These are phyloP conservation scores for Eueremaeus valkanovi DNA, from an alignment of 2,888 invertebrate genomes.

Conservation along the genomic window DNA sequence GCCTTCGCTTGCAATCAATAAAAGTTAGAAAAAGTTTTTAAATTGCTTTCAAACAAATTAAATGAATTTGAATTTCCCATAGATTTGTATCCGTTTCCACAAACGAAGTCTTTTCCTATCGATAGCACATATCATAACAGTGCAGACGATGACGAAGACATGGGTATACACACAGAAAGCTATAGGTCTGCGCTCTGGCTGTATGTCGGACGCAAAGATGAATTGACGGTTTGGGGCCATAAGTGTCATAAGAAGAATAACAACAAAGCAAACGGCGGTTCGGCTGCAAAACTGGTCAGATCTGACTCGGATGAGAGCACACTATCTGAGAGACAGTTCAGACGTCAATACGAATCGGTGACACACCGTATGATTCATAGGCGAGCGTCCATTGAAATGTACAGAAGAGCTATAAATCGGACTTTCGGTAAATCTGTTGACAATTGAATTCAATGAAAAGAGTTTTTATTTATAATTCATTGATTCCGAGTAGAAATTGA, in stretches of 20 bases:
- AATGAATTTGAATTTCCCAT: background rate
- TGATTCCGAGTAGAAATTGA: conserved; percentile 70
- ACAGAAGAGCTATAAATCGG: conserved; percentile 73
- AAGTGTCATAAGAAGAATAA: background rate
- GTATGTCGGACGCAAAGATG: conserved; percentile 68
- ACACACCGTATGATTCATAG: conserved; percentile 85
- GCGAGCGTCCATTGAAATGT: conserved; percentile 84
- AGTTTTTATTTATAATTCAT: background rate
- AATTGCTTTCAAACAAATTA: background rate
- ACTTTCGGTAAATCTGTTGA: conserved; percentile 69
- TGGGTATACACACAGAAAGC: conserved; percentile 69
- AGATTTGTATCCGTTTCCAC: background rate
- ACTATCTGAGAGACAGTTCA: conserved; percentile 79
- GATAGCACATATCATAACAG: conserved; percentile 36
- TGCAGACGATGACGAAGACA: conserved; percentile 41
- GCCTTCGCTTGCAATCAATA: conserved; percentile 26
- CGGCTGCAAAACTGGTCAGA: conserved; percentile 8
- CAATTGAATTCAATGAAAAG: conserved; percentile 39
- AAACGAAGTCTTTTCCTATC: conserved; percentile 33
- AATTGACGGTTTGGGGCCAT: conserved; percentile 61
- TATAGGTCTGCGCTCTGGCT: conserved; percentile 70
- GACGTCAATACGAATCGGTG: conserved; percentile 76
- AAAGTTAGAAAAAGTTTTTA: background rate
- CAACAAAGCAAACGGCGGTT: background rate
- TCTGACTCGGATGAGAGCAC: conserved; percentile 59